Conservation (phyloP, 2,888 invertebrate genomes). For the Hoplodrina blanda region DNA sequence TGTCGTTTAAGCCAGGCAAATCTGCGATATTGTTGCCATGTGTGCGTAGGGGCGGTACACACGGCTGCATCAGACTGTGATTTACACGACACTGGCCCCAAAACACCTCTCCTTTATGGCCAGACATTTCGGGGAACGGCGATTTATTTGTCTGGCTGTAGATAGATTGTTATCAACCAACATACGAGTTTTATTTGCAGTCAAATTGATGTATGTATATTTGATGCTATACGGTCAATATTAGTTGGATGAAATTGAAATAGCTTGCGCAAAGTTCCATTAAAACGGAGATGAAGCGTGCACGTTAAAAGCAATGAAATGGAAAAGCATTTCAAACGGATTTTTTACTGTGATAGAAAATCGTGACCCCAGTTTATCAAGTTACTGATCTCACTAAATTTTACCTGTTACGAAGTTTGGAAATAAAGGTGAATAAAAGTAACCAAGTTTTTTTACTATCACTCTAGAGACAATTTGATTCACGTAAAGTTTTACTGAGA, state of each 20-base stretch:
- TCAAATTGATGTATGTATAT: constrained; percentile 33
- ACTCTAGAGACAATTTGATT: neutral
- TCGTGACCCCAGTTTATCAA: constrained; percentile 29
- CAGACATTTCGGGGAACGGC: constrained; percentile 78
- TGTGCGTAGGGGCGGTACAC: constrained; percentile 64
- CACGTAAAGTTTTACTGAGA: constrained; percentile 6
- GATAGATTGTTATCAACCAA: constrained; percentile 70
- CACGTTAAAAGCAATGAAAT: constrained; percentile 33
- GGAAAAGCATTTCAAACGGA: constrained; percentile 17
- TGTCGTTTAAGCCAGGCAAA: constrained; percentile 46
- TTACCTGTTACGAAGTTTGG: constrained; percentile 15
- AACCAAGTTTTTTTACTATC: constrained; percentile 13
- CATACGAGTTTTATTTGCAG: constrained; percentile 48
- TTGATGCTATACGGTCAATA: constrained; percentile 37
- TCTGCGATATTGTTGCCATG: constrained; percentile 53
- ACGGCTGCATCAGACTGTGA: constrained; percentile 74
- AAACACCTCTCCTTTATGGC: constrained; percentile 77
- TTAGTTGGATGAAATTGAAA: constrained; percentile 43
- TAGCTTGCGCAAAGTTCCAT: constrained; percentile 21
- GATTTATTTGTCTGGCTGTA: constrained; percentile 82
- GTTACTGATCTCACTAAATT: constrained; percentile 30
- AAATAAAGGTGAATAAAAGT: constrained; percentile 12
- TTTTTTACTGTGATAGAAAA: constrained; percentile 22
- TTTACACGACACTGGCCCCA: constrained; percentile 78
- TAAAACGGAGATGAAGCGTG: constrained; percentile 27